Evolutionary conservation across 2,797 vertebrate genomes (phyloP), one percentile per base, ranked within the genome.

Genomic region (Brotula barbata): DNA sequence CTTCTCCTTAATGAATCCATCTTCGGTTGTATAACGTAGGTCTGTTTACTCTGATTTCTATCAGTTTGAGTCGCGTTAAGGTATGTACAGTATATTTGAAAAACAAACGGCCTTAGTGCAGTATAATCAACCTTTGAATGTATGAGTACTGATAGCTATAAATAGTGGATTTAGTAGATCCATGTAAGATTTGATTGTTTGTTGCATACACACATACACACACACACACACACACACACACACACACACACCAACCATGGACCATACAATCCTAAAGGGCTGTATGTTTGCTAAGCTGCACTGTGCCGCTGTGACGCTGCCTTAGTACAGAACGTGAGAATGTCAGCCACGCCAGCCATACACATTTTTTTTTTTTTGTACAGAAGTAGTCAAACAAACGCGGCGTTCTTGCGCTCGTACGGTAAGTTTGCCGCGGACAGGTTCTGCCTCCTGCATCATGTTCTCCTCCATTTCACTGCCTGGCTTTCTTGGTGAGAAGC

Each of bases 391-490:
- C 34, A 46, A 39, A 7, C 9, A 36, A 36, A 36, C 13, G 8
- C n/a, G 2, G 13, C 55, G 61, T 68, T 20, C 71, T 83, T 87
- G 81, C 45, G 45, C 44, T n/a, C n/a, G n/a, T 40, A 81, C 88
- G 90, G 90, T 91, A 91, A 91, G 89, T 91, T 61, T 53, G 44
- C 16, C 60, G 20, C 21, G 47, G 25, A 50, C 21, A 28, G 46
- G 34, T 3, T 36, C 9, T 36, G 13, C 15, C 37, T 43, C 34
- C 33, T 64, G 23, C 47, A 1, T 70, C 57, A 58, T 77, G 52
- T 48, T 57, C 1, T 58, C n/a, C 7, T 64, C 71, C 64, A 75
- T 77, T 37, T 82, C 69, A 77, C 77, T 34, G 58, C 75, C 70
- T 69, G 69, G 75, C 75, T 78, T 78, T 49, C 56, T 40, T 40